Conservation (phyloP, 2,113 vertebrate species). For the human (Homo sapiens) region DNA sequence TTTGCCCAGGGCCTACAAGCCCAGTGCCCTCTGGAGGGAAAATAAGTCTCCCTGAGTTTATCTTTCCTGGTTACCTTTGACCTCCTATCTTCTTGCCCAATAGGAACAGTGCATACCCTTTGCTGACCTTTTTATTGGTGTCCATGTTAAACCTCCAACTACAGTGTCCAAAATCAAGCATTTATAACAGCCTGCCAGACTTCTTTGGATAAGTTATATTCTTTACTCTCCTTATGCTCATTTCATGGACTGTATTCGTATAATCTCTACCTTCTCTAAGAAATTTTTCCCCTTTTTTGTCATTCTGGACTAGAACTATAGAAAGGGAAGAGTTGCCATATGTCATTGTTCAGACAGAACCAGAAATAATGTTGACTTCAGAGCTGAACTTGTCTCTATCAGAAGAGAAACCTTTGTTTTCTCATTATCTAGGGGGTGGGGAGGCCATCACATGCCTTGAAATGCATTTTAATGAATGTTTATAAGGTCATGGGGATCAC, state of each 20-base stretch:
- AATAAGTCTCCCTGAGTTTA: neutral
- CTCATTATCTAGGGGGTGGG: conserved; percentile 62
- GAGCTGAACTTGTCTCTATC: neutral
- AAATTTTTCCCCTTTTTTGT: conserved; percentile 51
- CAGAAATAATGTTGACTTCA: conserved; percentile 64
- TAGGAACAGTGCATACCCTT: neutral
- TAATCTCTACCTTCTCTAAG: conserved; percentile 46
- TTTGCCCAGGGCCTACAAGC: neutral
- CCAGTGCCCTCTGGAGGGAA: neutral
- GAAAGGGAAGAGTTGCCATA: neutral
- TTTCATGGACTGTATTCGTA: neutral
- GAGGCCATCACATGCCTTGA: conserved; percentile 66
- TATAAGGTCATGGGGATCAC: conserved; percentile 67
- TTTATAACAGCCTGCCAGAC: conserved; percentile 50
- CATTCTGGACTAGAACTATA: conserved; percentile 11
- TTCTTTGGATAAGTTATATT: conserved; percentile 29
- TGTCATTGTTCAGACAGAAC: conserved; percentile 61
- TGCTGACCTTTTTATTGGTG: neutral
- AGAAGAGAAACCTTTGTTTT: conserved; percentile 70
- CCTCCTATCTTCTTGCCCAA: neutral
- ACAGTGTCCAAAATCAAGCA: conserved; percentile 32
- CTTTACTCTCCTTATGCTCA: conserved; percentile 51
- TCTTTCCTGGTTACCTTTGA: neutral
- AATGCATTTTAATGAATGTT: conserved; percentile 75
- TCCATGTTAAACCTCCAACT: neutral